phyloP scores from a whole-genome alignment of 1,140 invertebrate genomes.

The Palaemon carinicauda region DNA sequence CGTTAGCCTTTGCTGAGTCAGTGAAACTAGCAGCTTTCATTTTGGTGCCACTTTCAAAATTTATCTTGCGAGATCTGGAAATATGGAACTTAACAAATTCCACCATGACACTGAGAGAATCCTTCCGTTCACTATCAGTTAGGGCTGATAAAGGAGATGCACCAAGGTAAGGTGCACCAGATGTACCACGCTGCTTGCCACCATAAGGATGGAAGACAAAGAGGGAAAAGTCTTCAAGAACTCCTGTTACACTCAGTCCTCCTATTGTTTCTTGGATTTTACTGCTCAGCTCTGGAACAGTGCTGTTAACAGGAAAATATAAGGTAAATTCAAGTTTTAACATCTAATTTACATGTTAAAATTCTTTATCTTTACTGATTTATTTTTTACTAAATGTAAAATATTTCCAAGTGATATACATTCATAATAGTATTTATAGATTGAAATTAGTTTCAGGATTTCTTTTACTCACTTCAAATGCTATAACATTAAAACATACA shows the following conservation, averaged over 20 bases:
- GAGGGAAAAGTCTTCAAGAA: constrained; percentile 94
- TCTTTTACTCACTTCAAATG: too few relatives aligned
- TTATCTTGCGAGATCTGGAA: constrained; percentile 84
- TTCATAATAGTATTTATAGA: too few relatives aligned
- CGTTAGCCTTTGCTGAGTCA: constrained; percentile 78
- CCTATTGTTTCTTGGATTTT: constrained; percentile 69
- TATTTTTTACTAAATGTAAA: too few relatives aligned
- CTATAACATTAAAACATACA: too few relatives aligned
- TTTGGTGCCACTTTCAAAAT: constrained; percentile 67
- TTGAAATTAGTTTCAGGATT: too few relatives aligned
- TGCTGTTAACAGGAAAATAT: not conserved
- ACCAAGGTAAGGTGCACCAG: constrained; percentile 22
- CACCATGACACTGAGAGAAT: constrained; percentile 94
- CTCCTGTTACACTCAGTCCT: constrained; percentile 91
- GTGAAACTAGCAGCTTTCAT: constrained; percentile 58
- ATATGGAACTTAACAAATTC: constrained; percentile 97
- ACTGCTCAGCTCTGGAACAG: constrained; percentile 31
- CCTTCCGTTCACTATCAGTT: constrained; percentile 89
- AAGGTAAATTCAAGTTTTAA: not conserved
- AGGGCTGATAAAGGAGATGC: constrained; percentile 69
- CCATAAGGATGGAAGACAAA: constrained; percentile 98
- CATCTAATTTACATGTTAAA: too few relatives aligned
- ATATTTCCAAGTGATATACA: too few relatives aligned
- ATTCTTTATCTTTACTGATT: too few relatives aligned
- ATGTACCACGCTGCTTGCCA: constrained; percentile 65